Evolutionary conservation across 2,113 vertebrate species (phyloP).

Genomic region (Megaceryle maxima): DNA sequence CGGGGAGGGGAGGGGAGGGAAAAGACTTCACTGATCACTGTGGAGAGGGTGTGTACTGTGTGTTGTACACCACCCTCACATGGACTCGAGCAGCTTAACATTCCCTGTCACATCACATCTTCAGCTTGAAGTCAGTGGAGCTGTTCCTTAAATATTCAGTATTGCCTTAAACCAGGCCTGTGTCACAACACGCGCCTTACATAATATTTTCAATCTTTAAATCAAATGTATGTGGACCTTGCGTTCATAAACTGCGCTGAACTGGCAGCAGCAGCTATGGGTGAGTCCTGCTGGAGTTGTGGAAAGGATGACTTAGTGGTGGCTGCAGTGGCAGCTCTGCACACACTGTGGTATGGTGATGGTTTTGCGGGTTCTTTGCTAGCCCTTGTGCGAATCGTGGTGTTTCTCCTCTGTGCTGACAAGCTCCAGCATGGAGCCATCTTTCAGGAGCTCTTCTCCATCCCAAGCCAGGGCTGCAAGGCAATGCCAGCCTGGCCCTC

Average conservation of each 20-base stretch:
- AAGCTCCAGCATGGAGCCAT: fast-evolving
- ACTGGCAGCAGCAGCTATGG: background rate
- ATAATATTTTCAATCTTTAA: conserved; percentile 12
- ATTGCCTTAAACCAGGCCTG: conserved; percentile 26
- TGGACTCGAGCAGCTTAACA: background rate
- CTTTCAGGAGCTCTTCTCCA: background rate
- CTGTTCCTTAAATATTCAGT: conserved; percentile 26
- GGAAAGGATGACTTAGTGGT: background rate
- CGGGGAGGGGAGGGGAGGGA: background rate
- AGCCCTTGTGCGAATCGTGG: fast-evolving
- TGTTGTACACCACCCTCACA: background rate
- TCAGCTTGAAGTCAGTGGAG: background rate
- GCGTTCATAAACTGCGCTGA: fast-evolving
- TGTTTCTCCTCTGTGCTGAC: background rate
- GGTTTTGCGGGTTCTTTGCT: fast-evolving
- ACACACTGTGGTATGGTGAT: fast-evolving
- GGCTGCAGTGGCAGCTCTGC: background rate
- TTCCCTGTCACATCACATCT: conserved; percentile 48
- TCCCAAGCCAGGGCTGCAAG: background rate
- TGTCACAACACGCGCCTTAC: background rate
- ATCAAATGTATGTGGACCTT: background rate
- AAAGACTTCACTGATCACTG: background rate
- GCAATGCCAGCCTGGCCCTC: background rate
- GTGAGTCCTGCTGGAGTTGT: background rate
- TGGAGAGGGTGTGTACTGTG: background rate